Conservation (phyloP, 2,113 vertebrate species). For the Emydura subglobosa region DNA sequence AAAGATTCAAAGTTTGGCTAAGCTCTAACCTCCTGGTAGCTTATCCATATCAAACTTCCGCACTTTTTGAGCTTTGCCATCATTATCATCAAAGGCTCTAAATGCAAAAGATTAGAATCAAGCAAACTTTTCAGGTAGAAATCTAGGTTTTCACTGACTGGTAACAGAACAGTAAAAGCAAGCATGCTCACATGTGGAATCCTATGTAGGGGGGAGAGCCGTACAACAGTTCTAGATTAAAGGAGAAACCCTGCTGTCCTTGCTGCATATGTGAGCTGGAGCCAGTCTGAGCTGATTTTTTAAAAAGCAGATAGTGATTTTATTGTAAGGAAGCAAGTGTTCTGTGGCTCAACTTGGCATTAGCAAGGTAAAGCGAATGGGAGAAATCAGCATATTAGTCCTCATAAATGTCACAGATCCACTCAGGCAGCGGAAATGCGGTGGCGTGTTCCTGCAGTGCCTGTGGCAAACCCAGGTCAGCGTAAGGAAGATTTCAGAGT, state of each 20-base stretch:
- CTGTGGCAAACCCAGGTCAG: background rate
- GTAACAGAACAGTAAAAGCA: background rate
- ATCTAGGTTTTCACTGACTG: background rate
- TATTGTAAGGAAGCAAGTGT: background rate
- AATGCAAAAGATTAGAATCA: conserved; percentile 1
- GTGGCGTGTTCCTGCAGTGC: background rate
- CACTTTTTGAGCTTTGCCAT: background rate
- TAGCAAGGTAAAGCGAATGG: background rate
- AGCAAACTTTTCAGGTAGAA: background rate
- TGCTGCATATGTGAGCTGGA: background rate
- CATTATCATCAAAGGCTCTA: background rate
- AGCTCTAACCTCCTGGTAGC: background rate
- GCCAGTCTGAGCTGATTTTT: background rate
- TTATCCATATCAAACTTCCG: background rate
- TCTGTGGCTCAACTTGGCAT: background rate
- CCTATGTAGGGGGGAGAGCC: background rate
- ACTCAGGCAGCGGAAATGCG: background rate
- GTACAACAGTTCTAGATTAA: background rate
- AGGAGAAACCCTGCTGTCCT: background rate
- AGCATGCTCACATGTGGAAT: background rate
- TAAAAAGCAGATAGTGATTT: background rate
- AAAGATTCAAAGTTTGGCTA: background rate
- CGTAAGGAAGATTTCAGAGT: background rate
- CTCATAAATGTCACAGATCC: background rate
- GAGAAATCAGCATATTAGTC: background rate